These are phyloP conservation scores for Phaethornis superciliosus DNA, from an alignment of 2,113 vertebrate genomes.

Conservation along the genomic window DNA sequence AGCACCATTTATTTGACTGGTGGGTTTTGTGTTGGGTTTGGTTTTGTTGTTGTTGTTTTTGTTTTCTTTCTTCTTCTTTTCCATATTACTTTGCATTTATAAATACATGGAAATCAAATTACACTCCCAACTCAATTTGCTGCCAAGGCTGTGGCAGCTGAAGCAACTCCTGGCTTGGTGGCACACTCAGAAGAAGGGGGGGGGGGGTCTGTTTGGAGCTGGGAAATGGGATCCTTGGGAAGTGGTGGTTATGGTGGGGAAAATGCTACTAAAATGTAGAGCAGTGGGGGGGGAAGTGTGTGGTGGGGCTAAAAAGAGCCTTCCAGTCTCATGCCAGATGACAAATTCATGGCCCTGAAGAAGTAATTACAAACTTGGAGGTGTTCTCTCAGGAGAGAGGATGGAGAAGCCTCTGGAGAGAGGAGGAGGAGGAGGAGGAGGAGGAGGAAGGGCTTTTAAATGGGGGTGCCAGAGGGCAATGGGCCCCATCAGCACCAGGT, in stretches of 20 bases:
- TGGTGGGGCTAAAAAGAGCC: neutral
- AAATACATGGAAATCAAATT: slow-evolving; percentile 3
- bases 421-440: neutral
- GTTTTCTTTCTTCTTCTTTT: neutral
- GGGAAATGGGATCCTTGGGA: neutral
- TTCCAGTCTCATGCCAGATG: neutral
- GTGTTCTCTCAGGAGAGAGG: neutral
- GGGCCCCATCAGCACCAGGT: neutral
- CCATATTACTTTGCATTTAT: neutral
- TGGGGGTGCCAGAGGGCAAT: neutral
- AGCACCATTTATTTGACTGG: neutral
- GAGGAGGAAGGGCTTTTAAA: no score
- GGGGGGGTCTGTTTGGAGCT: neutral
- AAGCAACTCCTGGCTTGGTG: neutral
- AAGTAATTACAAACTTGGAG: neutral
- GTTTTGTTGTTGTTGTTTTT: no score
- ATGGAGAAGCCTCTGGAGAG: neutral
- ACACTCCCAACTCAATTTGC: neutral
- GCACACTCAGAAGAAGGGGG: neutral
- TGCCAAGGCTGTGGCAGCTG: neutral
- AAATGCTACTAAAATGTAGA: neutral
- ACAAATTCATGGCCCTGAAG: neutral
- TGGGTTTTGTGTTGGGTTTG: neutral
- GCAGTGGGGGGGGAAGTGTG: neutral
- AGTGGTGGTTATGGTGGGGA: neutral